A percentile compares a stretch with the other conserved stretches of the same genome.
Evolutionary conservation across 2,888 invertebrate genomes (phyloP).

Genomic region (Dryadula phaetusa): DNA sequence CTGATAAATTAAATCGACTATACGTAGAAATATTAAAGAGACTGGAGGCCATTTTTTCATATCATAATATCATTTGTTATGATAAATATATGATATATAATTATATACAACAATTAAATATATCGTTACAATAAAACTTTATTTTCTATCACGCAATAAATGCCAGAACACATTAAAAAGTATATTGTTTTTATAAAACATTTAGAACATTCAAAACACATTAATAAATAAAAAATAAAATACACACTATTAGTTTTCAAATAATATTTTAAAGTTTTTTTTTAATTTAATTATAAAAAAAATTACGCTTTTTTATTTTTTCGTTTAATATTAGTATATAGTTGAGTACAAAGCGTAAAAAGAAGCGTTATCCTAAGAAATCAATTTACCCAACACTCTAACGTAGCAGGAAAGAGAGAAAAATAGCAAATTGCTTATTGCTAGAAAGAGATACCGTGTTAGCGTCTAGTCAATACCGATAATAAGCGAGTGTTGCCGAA

Average conservation of each 20-base stretch:
- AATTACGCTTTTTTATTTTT: no score
- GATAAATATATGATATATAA: no score
- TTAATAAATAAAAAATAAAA: no score
- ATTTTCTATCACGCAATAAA: background rate
- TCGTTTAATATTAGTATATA: background rate
- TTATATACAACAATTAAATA: background rate
- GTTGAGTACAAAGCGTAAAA: conserved; percentile 25
- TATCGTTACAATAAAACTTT: background rate
- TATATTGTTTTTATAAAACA: no score
- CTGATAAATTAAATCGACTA: conserved; percentile 61
- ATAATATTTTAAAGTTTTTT: no score
- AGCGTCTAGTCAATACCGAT: conserved; percentile 52
- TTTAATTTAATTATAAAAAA: no score
- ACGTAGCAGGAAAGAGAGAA: conserved; percentile 21
- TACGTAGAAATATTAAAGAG: conserved; percentile 55
- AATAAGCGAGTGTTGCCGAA: conserved; percentile 55
- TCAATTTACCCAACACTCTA: conserved; percentile 21
- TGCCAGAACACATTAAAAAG: background rate
- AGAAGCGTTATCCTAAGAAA: conserved; percentile 29
- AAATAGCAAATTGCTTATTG: background rate
- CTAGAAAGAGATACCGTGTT: conserved; percentile 48
- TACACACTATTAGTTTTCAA: no score
- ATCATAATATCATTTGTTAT: background rate
- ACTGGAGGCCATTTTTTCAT: conserved; percentile 50
- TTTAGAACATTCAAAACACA: no score